phyloP scores from a whole-genome alignment of 2,113 vertebrate genomes.

The Xiphophorus maculatus region DNA sequence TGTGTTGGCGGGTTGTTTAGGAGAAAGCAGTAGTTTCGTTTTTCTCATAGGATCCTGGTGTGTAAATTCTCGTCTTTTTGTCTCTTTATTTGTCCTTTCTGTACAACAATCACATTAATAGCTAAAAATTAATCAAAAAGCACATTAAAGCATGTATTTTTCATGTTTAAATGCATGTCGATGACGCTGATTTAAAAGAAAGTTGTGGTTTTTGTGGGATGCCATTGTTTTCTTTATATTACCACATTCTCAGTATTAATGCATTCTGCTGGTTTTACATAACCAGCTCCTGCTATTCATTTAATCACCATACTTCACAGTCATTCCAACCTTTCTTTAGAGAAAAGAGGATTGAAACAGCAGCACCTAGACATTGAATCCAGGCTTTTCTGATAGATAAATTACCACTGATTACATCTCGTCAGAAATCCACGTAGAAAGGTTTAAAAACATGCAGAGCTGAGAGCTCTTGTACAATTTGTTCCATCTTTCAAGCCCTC shows the following conservation, averaged over 20 bases:
- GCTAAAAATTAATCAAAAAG: too few species aligned
- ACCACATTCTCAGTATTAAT: background rate
- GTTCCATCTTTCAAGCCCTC: slow-evolving; percentile 12
- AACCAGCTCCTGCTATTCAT: too few species aligned
- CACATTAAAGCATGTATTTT: background rate
- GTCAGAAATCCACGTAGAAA: background rate
- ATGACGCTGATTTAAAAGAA: background rate
- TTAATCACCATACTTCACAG: background rate
- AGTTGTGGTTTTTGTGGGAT: background rate
- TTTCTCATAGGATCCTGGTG: background rate
- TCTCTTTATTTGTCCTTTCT: too few species aligned
- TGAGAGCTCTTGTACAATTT: slow-evolving; percentile 8
- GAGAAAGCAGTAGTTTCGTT: background rate
- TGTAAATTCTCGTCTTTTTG: background rate
- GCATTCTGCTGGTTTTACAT: background rate
- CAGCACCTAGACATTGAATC: background rate
- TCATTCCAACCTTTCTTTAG: background rate
- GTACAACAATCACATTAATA: background rate
- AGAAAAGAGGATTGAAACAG: background rate
- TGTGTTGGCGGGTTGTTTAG: too few species aligned
- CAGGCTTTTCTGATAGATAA: background rate
- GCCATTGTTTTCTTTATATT: background rate
- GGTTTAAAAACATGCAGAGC: background rate
- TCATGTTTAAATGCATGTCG: too few species aligned
- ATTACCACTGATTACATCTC: background rate